Percentiles rank a stretch among this genome's conserved stretches.
These are phyloP conservation scores for Caenorhabditis imperialis DNA, from an alignment of 2,888 invertebrate species.

Conservation along the genomic window DNA sequence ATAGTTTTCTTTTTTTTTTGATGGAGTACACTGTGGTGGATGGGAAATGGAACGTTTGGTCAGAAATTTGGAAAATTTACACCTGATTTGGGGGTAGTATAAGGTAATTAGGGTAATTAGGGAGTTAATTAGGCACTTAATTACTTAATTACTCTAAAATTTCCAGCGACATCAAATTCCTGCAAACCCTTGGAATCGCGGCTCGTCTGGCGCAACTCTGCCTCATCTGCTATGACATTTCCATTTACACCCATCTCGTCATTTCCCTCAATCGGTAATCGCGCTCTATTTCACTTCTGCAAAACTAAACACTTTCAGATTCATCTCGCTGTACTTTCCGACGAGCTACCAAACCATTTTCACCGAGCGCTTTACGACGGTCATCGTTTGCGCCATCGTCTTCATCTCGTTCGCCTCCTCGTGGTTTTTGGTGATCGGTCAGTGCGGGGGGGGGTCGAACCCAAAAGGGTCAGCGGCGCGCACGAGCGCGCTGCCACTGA, in stretches of 20 bases:
- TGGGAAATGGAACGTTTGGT: too few species aligned
- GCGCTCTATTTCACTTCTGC: neutral
- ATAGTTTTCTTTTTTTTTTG: too few species aligned
- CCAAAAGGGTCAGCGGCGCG: too few species aligned
- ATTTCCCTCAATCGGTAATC: slow-evolving; percentile 62
- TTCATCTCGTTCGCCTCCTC: slow-evolving; percentile 50
- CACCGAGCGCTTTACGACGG: slow-evolving; percentile 60
- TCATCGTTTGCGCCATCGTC: slow-evolving; percentile 50
- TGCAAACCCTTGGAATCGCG: slow-evolving; percentile 56
- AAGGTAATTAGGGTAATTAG: too few species aligned
- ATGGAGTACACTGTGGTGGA: too few species aligned
- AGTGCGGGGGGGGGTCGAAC: too few species aligned
- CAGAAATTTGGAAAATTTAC: too few species aligned
- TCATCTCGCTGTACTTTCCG: slow-evolving; percentile 67
- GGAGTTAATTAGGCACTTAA: too few species aligned
- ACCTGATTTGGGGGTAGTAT: too few species aligned
- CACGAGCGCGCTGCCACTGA: too few species aligned
- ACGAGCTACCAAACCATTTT: slow-evolving; percentile 61
- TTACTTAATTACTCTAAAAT: slow-evolving; percentile 26
- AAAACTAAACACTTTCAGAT: slow-evolving; percentile 42
- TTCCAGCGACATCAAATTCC: slow-evolving; percentile 58
- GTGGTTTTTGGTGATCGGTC: slow-evolving; percentile 53
- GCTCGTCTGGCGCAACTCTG: slow-evolving; percentile 60
- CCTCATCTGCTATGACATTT: slow-evolving; percentile 66
- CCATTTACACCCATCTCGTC: slow-evolving; percentile 64